Evolutionary conservation across 2,113 vertebrate species (phyloP), one percentile per base, ranked within the genome.

Genomic region (Empidonax traillii): DNA sequence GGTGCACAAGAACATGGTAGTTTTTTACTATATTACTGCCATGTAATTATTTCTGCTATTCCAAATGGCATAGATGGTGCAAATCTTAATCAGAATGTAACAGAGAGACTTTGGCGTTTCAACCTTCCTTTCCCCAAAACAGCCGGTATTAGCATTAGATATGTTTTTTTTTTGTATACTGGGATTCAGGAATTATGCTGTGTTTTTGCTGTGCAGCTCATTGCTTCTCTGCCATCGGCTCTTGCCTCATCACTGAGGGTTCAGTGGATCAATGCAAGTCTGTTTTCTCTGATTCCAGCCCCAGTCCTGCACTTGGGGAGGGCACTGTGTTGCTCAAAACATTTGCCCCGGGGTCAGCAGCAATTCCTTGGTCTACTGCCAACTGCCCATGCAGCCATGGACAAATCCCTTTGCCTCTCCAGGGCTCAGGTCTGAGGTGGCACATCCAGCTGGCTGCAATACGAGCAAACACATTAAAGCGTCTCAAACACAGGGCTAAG

Each of bases 221-320:
- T 31, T 0, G 0, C 23, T 77, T 63, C 37, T 75, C 39, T 63
- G 51, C 65, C 20, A 12, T 65, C 1, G 7, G 41, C 20, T 65
- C 46, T 47, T 56, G 16, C 28, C 72, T 71, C 51, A 10, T 35
- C 33, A 47, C 52, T 44, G 56, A 43, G 51, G 43, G 10, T 31
- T 51, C 13, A 23, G 37, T 58, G 63, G 18, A 59, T 28, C 17
- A 84, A 52, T 19, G 24, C 8, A 52, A 85, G 22, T 6, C n/a
- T 35, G 12, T 51, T 66, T 77, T 37, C 72, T 66, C 31, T 31
- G 12, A 35, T 55, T 78, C 46, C 39, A 93, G 43, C 14, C 37
- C 14, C n/a, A 39, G 10, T 16, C 24, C 46, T 71, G 8, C 15
- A 19, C 8, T 2, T 47, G 47, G 20, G 28, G 39, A 84, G 56